Evolutionary conservation across 2,888 invertebrate species (phyloP).

Genomic region (Ypsolopha scabrella): DNA sequence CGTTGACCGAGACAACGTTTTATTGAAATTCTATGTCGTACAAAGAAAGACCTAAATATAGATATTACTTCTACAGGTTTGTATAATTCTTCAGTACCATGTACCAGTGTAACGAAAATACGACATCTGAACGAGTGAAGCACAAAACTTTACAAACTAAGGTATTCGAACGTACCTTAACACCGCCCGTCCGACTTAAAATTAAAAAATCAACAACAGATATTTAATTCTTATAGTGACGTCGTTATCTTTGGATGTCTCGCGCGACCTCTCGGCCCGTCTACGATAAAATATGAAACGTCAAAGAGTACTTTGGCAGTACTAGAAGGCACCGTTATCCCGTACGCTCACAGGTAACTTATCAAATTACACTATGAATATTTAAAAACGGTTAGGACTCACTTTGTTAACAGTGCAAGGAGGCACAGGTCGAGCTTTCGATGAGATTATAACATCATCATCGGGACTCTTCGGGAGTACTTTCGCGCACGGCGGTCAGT

Average conservation of each 20-base stretch:
- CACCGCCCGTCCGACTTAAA: conserved; percentile 13
- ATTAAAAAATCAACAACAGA: conserved; percentile 38
- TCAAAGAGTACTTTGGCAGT: conserved; percentile 37
- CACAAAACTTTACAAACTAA: neutral
- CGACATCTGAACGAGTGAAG: neutral
- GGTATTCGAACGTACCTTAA: neutral
- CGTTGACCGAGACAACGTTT: conserved; percentile 23
- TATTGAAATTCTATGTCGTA: neutral
- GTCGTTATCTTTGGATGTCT: conserved; percentile 55
- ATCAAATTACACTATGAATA: conserved; percentile 10
- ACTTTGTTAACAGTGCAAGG: too few species aligned
- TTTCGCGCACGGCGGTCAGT: too few species aligned
- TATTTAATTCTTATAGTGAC: conserved; percentile 43
- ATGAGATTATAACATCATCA: too few species aligned
- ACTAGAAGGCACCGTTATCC: conserved; percentile 37
- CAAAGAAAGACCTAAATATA: neutral
- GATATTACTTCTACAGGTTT: neutral
- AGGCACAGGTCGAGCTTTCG: too few species aligned
- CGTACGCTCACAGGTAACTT: conserved; percentile 28
- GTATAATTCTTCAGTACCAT: neutral
- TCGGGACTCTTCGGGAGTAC: too few species aligned
- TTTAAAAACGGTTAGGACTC: too few species aligned
- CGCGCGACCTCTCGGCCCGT: conserved; percentile 16
- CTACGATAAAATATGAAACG: conserved; percentile 20
- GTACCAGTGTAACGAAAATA: neutral